A percentile compares a stretch with the other conserved stretches of the same genome.
Evolutionary conservation across 2,113 vertebrate species (phyloP).

Genomic region (Saimiri boliviensis): DNA sequence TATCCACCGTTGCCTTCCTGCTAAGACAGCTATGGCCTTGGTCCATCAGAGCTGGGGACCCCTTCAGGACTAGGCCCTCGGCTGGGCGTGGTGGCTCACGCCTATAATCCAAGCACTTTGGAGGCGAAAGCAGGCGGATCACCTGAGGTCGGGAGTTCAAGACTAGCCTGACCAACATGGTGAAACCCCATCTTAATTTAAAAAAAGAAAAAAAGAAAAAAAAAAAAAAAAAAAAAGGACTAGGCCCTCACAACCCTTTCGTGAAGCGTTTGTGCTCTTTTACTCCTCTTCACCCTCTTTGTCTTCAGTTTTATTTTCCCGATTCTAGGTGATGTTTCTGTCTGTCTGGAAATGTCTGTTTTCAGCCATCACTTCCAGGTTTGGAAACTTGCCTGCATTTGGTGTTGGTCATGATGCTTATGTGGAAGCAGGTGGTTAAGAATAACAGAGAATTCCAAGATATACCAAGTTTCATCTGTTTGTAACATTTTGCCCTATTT

Average conservation of each 20-base stretch:
- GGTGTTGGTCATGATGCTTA: not conserved
- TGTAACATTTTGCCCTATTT: not conserved
- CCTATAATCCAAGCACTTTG: too few relatives aligned
- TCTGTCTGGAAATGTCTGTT: not conserved
- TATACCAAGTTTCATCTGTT: not conserved
- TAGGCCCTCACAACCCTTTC: not conserved
- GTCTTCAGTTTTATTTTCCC: not conserved
- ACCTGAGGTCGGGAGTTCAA: too few relatives aligned
- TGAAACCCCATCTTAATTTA: too few relatives aligned
- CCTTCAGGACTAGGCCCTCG: not conserved
- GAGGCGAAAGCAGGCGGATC: too few relatives aligned
- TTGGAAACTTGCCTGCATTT: not conserved
- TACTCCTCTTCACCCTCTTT: too few relatives aligned
- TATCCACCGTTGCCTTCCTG: not conserved
- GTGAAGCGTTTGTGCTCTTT: not conserved
- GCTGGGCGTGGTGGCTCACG: too few relatives aligned
- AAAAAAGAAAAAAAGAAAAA: too few relatives aligned
- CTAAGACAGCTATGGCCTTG: too few relatives aligned
- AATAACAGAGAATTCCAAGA: not conserved
- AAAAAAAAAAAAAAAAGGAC: too few relatives aligned
- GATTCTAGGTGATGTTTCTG: not conserved
- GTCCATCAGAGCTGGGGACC: not conserved
- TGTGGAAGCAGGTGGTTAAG: not conserved
- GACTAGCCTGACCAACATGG: too few relatives aligned
- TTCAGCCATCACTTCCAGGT: rapidly evolving